phyloP scores from a whole-genome alignment of 1,140 invertebrate genomes.

The Campoletis sonorensis region DNA sequence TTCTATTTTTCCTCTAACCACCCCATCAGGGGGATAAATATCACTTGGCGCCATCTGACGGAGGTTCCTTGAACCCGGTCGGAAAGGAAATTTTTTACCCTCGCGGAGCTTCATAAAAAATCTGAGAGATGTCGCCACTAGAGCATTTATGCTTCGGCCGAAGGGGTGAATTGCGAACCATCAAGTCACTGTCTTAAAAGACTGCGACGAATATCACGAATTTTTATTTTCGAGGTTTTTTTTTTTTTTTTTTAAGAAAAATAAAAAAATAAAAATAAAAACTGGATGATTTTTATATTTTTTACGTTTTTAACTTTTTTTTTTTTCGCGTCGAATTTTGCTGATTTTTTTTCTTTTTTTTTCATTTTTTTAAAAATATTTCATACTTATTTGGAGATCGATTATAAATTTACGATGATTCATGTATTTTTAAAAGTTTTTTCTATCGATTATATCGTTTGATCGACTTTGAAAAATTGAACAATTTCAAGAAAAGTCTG shows the following conservation, averaged over 20 bases:
- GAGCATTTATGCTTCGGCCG: neutral
- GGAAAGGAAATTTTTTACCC: conserved; percentile 27
- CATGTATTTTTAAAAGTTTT: no score
- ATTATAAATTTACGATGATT: no score
- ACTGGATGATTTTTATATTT: no score
- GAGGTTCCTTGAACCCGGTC: conserved; percentile 53
- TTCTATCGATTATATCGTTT: no score
- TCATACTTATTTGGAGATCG: no score
- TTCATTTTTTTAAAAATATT: no score
- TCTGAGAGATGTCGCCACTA: conserved; percentile 61
- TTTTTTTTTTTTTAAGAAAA: no score
- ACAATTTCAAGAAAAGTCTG: no score
- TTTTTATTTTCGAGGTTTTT: neutral
- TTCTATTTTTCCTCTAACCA: conserved; percentile 30
- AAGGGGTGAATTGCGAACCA: neutral
- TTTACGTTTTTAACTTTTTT: no score
- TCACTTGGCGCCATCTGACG: conserved; percentile 64
- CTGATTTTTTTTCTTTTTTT: neutral
- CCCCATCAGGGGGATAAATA: neutral
- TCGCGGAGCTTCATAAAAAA: conserved; percentile 58
- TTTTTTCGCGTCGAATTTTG: neutral
- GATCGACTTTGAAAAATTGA: no score
- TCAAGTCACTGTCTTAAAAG: neutral
- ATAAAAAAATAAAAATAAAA: no score
- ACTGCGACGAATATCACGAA: neutral